Evolutionary conservation across 1,140 invertebrate genomes (phyloP).

Genomic region (Camponotus vicinus): DNA sequence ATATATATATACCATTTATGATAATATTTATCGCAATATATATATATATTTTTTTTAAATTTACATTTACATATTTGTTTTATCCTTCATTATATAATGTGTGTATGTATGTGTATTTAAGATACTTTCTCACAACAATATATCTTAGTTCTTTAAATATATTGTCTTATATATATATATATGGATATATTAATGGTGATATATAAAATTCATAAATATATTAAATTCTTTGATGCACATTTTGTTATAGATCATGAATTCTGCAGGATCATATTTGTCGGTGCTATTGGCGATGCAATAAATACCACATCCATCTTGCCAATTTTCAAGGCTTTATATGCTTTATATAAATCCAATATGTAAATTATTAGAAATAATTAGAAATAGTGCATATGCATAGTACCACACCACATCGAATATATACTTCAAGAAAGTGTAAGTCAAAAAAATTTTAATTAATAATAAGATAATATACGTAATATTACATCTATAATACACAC

Average conservation of each 20-base stretch:
- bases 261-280: constrained; percentile 56
- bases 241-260: constrained; percentile 59
- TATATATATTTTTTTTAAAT: background rate
- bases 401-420: too few species aligned
- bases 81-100: background rate
- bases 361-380: background rate
- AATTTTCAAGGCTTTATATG: background rate
- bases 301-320: background rate
- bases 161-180: background rate
- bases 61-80: background rate
- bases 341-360: too few species aligned
- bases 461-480: too few species aligned
- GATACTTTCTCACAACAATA: background rate
- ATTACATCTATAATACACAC: too few species aligned
- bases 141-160: background rate
- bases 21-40: too few species aligned
- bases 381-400: background rate
- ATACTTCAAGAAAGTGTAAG: too few species aligned
- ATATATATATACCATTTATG: background rate
- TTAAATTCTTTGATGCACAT: background rate
- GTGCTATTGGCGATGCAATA: constrained; percentile 49
- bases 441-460: too few species aligned
- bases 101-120: background rate
- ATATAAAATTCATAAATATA: background rate
- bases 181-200: too few species aligned